Evolutionary conservation across 2,113 vertebrate genomes (phyloP), one percentile per base, ranked within the genome.

Genomic region (Petromus typicus): DNA sequence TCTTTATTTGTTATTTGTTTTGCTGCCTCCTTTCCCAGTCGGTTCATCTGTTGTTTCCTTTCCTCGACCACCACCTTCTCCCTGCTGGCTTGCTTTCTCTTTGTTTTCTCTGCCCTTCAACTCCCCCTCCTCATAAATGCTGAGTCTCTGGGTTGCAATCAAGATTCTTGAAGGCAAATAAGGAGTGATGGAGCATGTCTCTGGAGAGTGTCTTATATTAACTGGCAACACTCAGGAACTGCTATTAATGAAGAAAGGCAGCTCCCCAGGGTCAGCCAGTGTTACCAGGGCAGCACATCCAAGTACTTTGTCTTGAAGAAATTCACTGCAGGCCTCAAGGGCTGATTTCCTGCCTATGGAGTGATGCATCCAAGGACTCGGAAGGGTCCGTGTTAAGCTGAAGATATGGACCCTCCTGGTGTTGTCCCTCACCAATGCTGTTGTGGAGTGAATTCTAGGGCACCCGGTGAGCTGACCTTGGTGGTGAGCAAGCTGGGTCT

Each of bases 161-260:
- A 94, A 91, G 89, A 96, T 96, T 78, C 83, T 86, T 54, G 48
- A 87, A 79, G 61, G 83, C 93, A 96, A 96, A 97, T 95, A 73
- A 95, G 91, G 91, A 97, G 93, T 87, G 96, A 98, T 73, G 94
- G 97, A 43, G 17, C 94, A 73, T 48, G 82, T 89, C 96, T 84
- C 95, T 51, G 48, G 93, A 79, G 94, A 97, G 91, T 69, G 80
- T 82, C 83, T 95, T 93, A 48, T 30, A 87, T 97, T 95, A 95
- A 97, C 90, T 87, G 91, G 83, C 88, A 86, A 94, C 86, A 89
- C 59, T 85, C 64, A 48, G 86, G 69, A 97, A 81, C 89, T 75
- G 93, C 91, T 89, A 59, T 81, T 92, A 94, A 93, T 90, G 96
- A 96, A 34, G 76, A 40, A 73, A 84, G 93, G 80, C 84, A 90